Evolutionary conservation across 1,140 invertebrate genomes (phyloP).

Genomic region (Lethocerus indicus): DNA sequence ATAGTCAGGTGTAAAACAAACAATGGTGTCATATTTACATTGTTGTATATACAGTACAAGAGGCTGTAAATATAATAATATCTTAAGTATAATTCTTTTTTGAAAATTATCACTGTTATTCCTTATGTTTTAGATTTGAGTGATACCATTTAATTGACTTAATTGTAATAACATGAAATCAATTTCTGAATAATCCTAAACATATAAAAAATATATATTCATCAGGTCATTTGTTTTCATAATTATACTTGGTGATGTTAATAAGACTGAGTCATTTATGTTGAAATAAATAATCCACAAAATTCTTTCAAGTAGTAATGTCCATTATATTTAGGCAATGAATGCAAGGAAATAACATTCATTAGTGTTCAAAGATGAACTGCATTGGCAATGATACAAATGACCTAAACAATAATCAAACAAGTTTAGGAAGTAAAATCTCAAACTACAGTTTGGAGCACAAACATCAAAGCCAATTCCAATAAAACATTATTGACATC

Average conservation of each 20-base stretch:
- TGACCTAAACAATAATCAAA: too few relatives aligned
- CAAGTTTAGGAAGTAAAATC: too few relatives aligned
- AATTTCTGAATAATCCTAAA: conserved; percentile 11
- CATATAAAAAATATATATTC: conserved; percentile 10
- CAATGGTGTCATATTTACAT: conserved; percentile 21
- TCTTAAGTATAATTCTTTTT: conserved; percentile 7
- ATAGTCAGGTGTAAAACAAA: conserved; percentile 21
- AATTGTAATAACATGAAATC: conserved; percentile 11
- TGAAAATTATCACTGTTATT: conserved; percentile 12
- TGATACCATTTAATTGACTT: conserved; percentile 13
- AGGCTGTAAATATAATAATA: conserved; percentile 15
- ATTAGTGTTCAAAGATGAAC: too few relatives aligned
- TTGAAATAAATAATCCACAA: too few relatives aligned
- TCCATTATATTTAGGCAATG: too few relatives aligned
- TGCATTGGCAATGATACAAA: too few relatives aligned
- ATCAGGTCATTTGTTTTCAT: conserved; percentile 6
- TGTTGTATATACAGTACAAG: conserved; percentile 18
- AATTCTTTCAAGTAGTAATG: too few relatives aligned
- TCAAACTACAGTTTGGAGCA: too few relatives aligned
- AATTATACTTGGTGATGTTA: conserved; percentile 9
- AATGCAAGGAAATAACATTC: too few relatives aligned
- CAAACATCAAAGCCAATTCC: too few relatives aligned
- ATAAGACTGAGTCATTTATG: background rate
- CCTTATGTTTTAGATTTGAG: conserved; percentile 6
- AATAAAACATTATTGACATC: too few relatives aligned